Base-by-base conservation (phyloP, 2,888 invertebrate genomes). In the Drosophila maculinotata region DNA sequence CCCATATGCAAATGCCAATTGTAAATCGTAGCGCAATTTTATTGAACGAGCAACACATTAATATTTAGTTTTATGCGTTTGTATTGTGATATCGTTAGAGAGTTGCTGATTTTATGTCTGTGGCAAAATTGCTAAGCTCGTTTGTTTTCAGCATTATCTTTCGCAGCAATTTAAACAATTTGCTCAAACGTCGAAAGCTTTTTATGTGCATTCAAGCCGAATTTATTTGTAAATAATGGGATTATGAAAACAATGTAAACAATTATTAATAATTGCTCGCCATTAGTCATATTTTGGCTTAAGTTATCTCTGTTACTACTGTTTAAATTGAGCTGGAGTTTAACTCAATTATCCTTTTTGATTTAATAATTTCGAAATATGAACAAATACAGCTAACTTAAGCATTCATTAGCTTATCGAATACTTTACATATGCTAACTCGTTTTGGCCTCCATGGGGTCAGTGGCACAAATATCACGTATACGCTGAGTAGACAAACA, bases 41-140 rank as follows among this genome's bases (percentile, higher is more conserved):
- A 69, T 68, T 67, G 56, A 72, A 62, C 60, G 62, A 63, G 44
- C 28, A 57, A 39, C 23, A 35, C 65, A 67, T 69, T 59, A 69
- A 66, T 69, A 72, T 77, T 77, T 48, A 74, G 71, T 58, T 66
- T 64, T 62, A 33, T 42, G 12, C 28, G 4, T 20, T 14, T 31
- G 36, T 8, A n/a, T n/a, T n/a, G 23, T 28, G 14, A 30, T 60
- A 41, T 45, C 31, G 38, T 28, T 12, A 6, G 38, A 23, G n/a
- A 3, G 5, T 30, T 38, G 30, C 6, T 39, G 9, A 9, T 12
- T 10, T 44, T 25, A n/a, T 53, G 44, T 31, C 20, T 38, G 26
- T 26, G 38, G 26, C 5, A 45, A 17, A 45, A 38, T 38, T 25
- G 23, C 12, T 30, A 39, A 59, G 53, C 38, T 57, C 57, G 41